Evolutionary conservation across 2,888 invertebrate genomes (phyloP).

Genomic region (Drosophila fulvimacula): DNA sequence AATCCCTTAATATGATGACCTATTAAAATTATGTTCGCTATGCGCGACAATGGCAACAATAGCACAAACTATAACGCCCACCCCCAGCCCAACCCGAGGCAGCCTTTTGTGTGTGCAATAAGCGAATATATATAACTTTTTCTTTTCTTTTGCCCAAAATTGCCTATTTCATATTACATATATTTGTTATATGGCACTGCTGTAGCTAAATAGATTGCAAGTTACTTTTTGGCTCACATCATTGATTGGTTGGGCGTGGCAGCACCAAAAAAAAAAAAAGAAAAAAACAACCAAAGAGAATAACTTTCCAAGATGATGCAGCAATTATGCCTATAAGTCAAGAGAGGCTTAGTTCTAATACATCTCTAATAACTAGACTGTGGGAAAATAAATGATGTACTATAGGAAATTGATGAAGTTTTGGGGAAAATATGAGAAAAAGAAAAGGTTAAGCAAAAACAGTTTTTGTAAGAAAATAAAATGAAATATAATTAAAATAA

Average conservation of each 20-base stretch:
- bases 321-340: slow-evolving; percentile 56
- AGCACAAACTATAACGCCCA: slow-evolving; percentile 48
- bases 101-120: slow-evolving; percentile 18
- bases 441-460: too few relatives aligned
- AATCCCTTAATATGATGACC: slow-evolving; percentile 81
- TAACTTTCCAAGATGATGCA: slow-evolving; percentile 65
- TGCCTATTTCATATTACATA: slow-evolving; percentile 59
- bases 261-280: slow-evolving; percentile 2
- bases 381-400: slow-evolving; percentile 2
- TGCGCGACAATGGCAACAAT: slow-evolving; percentile 54
- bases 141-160: slow-evolving; percentile 38
- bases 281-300: slow-evolving; percentile 11
- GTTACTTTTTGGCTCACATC: slow-evolving; percentile 38
- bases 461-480: too few relatives aligned
- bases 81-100: too few relatives aligned
- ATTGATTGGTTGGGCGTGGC: slow-evolving; percentile 40
- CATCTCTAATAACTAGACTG: slow-evolving; percentile 13
- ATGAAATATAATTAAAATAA: too few relatives aligned
- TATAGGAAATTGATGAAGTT: neutral
- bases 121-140: slow-evolving; percentile 7
- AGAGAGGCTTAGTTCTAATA: slow-evolving; percentile 20
- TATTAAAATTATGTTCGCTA: slow-evolving; percentile 73
- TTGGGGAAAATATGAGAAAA: neutral
- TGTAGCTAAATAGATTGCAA: slow-evolving; percentile 53
- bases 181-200: slow-evolving; percentile 32